Evolutionary conservation across 2,113 vertebrate genomes (phyloP), one percentile per base, ranked within the genome.

Genomic region (Pristiophorus japonicus): DNA sequence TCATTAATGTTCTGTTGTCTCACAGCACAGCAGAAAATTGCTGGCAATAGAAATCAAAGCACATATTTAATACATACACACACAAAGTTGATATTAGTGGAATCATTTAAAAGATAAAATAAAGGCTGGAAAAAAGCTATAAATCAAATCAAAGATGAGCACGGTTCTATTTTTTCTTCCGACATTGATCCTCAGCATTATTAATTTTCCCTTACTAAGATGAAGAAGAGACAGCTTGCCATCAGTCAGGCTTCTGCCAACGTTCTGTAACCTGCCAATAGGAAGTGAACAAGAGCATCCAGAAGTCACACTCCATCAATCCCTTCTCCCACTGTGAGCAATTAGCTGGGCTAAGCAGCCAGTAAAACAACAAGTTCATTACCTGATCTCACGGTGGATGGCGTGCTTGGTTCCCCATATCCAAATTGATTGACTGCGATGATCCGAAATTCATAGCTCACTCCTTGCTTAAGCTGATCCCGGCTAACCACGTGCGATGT

Each of bases 381-480:
- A 99, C 99, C 99, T 97, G 99, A 98, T 91, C 99, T 97, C 0
- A 98, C 97, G 0, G 97, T 96, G 85, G 99, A 98, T 70, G 99
- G 98, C 94, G 96, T 96, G 94, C 99, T 99, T 63, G 99, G 99
- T n/a, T 99, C 98, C 96, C 99, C 99, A 0, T 98, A 99, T 96
- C 99, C 99, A 62, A 97, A 97, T 95, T 97, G 97, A 59, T 99
- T 99, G 96, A 98, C 96, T 0, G 98, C 99, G 62, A 99, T 98
- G 96, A 99, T 98, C 70, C 99, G 98, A 96, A 99, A 99, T 97
- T 99, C 98, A 0, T 99, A 99, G 96, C 98, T 98, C 97, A 99
- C 98, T 0, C 98, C 99, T 2, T 98, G 98, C 95, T 97, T 97
- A 92, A 99, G 98, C 45, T 97, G 97, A 96, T 99, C 98, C 97